Base-by-base conservation (phyloP, 2,888 invertebrate genomes). In the Stenchaetothrips biformis region DNA sequence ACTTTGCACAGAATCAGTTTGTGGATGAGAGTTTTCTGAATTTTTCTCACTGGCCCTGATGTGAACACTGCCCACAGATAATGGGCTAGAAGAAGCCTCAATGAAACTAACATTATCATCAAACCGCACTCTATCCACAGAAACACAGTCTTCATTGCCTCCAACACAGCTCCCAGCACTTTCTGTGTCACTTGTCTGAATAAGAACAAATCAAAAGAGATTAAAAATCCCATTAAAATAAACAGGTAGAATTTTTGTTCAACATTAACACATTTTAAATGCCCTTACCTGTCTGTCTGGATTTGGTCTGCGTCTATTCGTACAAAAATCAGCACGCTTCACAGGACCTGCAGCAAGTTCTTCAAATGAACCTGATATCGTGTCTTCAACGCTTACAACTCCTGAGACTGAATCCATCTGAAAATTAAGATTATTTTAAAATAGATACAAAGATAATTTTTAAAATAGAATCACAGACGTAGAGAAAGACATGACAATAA, bases 81-180 rank as follows among this genome's bases (percentile, higher is more conserved):
- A 25, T 25, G 67, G 25, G 25, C 25, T 74, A 8, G 67, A 74
- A 74, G 67, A 9, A 11, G 82, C 81, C 48, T 83, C 89, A 80
- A 90, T 89, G 84, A 90, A 89, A 83, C 90, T 91, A 81, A 91
- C 90, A 83, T 90, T 90, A 85, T 91, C 91, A 84, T 92, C 91
- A 84, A 92, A 91, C 80, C 91, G 88, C 1, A 91, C 91, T n/a
- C 91, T 87, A 84, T 92, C 92, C 0, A 25, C 67, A 16, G 90
- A 91, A 48, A 88, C 88, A 81, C 90, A 89, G 81, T 90, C 90
- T 83, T 90, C 90, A 9, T 86, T 86, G 79, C 85, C 67, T 74
- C n/a, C 85, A 2, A 86, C 86, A 16, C 86, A 86, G 82, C 85
- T 87, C 81, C 85, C 85, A 25, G 67, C 67, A 74, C 67, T 74